A percentile compares a stretch with the other conserved stretches of the same genome.
Conservation (phyloP, 2,888 invertebrate species). For the Melanargia galathea region DNA sequence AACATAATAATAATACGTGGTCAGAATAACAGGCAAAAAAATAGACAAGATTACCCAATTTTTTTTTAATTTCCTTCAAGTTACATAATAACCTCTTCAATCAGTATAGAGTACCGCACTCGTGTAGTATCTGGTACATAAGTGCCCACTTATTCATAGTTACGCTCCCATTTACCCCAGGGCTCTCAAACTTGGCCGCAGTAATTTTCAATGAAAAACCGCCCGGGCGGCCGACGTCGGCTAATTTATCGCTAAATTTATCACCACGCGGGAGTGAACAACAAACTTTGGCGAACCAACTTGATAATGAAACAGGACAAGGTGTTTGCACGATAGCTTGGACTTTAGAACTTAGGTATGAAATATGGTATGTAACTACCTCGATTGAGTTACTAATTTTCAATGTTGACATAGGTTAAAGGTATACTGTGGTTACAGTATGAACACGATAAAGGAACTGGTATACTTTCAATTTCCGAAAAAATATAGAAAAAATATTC, state of each 20-base stretch:
- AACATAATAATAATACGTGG: too few relatives aligned
- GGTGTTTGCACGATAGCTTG: constrained; percentile 19
- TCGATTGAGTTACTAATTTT: neutral
- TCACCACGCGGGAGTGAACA: constrained; percentile 36
- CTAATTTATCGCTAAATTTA: constrained; percentile 70
- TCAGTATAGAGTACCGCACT: too few relatives aligned
- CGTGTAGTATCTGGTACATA: neutral
- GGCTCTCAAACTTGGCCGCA: constrained; percentile 42
- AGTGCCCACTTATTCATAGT: neutral
- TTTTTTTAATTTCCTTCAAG: too few relatives aligned
- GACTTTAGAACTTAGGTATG: neutral
- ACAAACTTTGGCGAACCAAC: constrained; percentile 9
- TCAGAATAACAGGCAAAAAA: too few relatives aligned
- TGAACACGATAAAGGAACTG: too few relatives aligned
- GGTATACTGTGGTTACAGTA: neutral
- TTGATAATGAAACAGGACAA: constrained; percentile 19
- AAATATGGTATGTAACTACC: too few relatives aligned
- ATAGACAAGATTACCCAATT: too few relatives aligned
- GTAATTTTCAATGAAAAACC: constrained; percentile 60
- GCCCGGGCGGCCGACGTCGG: constrained; percentile 45
- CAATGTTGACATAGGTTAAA: neutral
- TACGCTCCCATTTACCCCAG: constrained; percentile 43
- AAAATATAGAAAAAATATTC: too few relatives aligned
- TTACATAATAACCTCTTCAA: too few relatives aligned
- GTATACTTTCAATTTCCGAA: too few relatives aligned